A percentile compares a stretch with the other conserved stretches of the same genome.
These are phyloP conservation scores for Caenorhabditis sp. DNA, from an alignment of 2,888 invertebrate genomes.

Conservation along the genomic window DNA sequence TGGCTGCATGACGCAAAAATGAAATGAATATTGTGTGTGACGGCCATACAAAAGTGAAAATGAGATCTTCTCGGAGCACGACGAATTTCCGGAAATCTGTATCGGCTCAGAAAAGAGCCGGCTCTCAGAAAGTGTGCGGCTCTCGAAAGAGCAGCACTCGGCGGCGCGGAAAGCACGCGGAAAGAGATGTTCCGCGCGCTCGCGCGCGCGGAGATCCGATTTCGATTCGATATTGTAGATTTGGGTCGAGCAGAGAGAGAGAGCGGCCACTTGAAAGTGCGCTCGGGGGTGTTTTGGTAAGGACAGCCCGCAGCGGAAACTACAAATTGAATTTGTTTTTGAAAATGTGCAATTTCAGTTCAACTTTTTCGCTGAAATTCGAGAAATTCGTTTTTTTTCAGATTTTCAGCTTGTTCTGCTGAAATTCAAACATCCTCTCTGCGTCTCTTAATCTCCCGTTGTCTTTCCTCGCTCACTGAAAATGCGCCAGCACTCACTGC, in stretches of 20 bases:
- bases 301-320: slow-evolving; percentile 2
- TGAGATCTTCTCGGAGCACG: not conserved
- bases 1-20: too few species aligned
- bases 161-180: too few species aligned
- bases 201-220: too few species aligned
- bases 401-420: not conserved
- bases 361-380: not conserved
- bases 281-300: not conserved
- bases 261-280: slow-evolving; percentile 4
- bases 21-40: too few species aligned
- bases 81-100: slow-evolving; percentile 43
- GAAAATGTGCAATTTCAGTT: slow-evolving; percentile 1
- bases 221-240: slow-evolving; percentile 24
- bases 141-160: slow-evolving; percentile 40
- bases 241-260: not conserved
- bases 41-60: not conserved
- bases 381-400: not conserved
- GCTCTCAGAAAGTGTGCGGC: not conserved
- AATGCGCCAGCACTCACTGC: not conserved
- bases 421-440: slow-evolving; percentile 6
- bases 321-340: not conserved
- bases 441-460: slow-evolving; percentile 16
- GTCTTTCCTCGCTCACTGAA: not conserved
- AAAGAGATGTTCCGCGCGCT: too few species aligned
- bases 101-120: not conserved